These are phyloP conservation scores for Hephaestus fuliginosus DNA, from an alignment of 2,797 vertebrate genomes.

Conservation along the genomic window DNA sequence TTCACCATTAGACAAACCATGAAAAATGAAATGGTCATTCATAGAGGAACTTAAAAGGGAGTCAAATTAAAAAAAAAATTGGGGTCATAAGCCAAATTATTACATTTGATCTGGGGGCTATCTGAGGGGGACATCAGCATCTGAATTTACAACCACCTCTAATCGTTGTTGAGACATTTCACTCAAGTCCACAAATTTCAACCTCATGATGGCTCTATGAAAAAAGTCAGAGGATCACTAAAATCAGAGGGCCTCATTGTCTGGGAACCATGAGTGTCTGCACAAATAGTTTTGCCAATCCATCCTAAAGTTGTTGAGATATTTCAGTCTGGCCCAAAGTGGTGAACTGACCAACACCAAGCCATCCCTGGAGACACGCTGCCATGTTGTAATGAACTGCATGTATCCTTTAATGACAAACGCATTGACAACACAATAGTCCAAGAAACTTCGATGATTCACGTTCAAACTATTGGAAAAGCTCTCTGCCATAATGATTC, in stretches of 20 bases:
- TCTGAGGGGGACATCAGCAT: neutral
- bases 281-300: too few relatives aligned
- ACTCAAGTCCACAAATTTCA: neutral
- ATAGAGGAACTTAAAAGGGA: neutral
- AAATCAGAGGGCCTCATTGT: fast-evolving
- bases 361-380: neutral
- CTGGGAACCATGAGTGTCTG: neutral
- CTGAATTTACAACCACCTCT: neutral
- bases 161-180: neutral
- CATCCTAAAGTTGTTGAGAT: neutral
- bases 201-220: neutral
- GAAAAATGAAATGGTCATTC: neutral
- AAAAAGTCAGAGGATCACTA: neutral
- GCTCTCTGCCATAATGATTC: neutral
- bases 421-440: neutral
- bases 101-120: neutral
- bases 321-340: neutral
- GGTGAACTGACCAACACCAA: neutral
- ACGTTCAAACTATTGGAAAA: constrained; percentile 15
- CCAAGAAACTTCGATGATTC: neutral
- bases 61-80: neutral
- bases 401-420: constrained; percentile 20
- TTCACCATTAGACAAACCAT: neutral
- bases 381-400: constrained; percentile 6
- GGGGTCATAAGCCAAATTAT: neutral